Evolutionary conservation across 1,140 invertebrate species (phyloP).

Genomic region (Tetragonula clypearis): DNA sequence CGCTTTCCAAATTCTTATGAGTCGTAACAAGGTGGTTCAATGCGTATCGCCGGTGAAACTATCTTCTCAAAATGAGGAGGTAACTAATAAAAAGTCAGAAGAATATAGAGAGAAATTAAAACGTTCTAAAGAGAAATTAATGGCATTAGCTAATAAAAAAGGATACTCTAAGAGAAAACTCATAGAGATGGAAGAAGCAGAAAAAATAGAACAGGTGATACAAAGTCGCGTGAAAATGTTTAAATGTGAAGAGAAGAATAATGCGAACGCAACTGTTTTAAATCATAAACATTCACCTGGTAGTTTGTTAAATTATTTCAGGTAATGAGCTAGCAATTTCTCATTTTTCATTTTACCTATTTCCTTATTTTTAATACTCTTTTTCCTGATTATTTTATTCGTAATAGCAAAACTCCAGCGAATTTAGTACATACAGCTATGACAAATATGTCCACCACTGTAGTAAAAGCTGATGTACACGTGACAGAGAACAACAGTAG

Average conservation of each 20-base stretch:
- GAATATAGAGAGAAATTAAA: slow-evolving; percentile 57
- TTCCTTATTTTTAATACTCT: slow-evolving; percentile 12
- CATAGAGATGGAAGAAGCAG: slow-evolving; percentile 65
- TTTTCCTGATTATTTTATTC: slow-evolving; percentile 27
- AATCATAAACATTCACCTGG: slow-evolving; percentile 59
- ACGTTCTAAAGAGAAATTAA: slow-evolving; percentile 64
- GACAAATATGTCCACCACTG: slow-evolving; percentile 60
- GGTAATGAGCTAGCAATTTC: slow-evolving; percentile 61
- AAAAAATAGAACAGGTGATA: slow-evolving; percentile 67
- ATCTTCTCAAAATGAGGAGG: slow-evolving; percentile 18
- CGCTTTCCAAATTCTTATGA: slow-evolving; percentile 72
- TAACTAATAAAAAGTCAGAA: slow-evolving; percentile 24
- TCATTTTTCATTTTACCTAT: neutral
- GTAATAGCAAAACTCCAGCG: slow-evolving; percentile 67
- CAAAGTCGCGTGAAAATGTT: slow-evolving; percentile 69
- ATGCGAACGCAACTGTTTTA: slow-evolving; percentile 37
- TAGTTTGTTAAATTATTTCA: slow-evolving; percentile 77
- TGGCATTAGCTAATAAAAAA: slow-evolving; percentile 68
- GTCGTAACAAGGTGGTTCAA: slow-evolving; percentile 55
- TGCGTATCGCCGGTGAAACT: slow-evolving; percentile 7
- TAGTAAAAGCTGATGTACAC: slow-evolving; percentile 74
- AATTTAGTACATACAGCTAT: slow-evolving; percentile 62
- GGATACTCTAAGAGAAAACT: slow-evolving; percentile 71
- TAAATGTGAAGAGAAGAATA: slow-evolving; percentile 52
- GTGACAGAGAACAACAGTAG: slow-evolving; percentile 35